Conservation (phyloP, 1,140 invertebrate genomes). For the Euglossa dilemma region DNA sequence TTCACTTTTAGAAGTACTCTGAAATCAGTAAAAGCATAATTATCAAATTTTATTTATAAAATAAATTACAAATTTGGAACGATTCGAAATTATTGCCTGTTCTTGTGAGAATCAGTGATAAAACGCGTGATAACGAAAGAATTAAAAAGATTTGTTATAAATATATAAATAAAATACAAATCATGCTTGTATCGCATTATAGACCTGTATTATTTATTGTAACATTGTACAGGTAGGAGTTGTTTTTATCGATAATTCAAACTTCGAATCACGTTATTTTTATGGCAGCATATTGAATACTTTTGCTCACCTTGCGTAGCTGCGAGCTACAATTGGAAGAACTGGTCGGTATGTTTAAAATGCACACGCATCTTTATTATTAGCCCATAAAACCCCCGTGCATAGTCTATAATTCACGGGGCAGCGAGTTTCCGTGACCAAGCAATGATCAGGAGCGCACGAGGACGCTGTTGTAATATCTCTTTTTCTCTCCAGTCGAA, state of each 20-base stretch:
- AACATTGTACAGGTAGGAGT: no score
- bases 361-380: neutral
- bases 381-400: neutral
- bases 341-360: neutral
- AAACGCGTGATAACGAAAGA: no score
- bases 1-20: neutral
- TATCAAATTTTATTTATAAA: neutral
- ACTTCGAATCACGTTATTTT: neutral
- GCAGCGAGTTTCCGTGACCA: neutral
- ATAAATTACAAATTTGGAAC: neutral
- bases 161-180: neutral
- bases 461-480: neutral
- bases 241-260: no score
- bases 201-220: no score
- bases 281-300: neutral
- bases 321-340: neutral
- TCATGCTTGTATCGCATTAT: no score
- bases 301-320: neutral
- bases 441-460: neutral
- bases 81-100: neutral
- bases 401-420: conserved; percentile 12
- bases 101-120: neutral
- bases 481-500: neutral
- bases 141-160: neutral
- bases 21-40: neutral